phyloP scores from a whole-genome alignment of 2,797 vertebrate species.

The Enteromius treurensis region DNA sequence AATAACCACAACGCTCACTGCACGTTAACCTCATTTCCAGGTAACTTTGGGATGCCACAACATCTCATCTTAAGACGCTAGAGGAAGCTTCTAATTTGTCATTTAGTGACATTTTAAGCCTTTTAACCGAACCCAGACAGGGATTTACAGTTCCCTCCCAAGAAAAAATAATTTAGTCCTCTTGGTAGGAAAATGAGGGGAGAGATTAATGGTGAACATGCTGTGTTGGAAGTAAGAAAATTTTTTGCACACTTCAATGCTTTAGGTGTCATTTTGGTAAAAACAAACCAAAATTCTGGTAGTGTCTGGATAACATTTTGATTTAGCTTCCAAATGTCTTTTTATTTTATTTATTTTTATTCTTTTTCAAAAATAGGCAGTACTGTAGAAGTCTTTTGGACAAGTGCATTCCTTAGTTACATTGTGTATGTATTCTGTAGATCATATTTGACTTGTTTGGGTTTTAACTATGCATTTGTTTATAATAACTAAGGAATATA shows the following conservation, averaged over 20 bases:
- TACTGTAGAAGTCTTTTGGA: neutral
- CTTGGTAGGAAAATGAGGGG: conserved; percentile 78
- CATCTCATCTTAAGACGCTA: conserved; percentile 80
- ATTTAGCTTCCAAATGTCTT: neutral
- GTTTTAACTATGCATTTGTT: neutral
- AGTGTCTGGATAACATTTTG: neutral
- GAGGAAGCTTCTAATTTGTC: conserved; percentile 82
- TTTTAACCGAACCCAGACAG: conserved; percentile 85
- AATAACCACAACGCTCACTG: conserved; percentile 74
- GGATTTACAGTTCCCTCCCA: conserved; percentile 81
- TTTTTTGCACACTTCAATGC: conserved; percentile 48
- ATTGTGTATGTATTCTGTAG: neutral
- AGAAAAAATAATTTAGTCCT: conserved; percentile 83
- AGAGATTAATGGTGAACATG: conserved; percentile 80
- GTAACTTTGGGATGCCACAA: conserved; percentile 81
- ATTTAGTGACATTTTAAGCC: conserved; percentile 89
- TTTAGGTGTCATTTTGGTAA: conserved; percentile 21
- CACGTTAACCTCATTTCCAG: conserved; percentile 84
- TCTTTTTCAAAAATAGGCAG: neutral
- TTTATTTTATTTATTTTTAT: neutral
- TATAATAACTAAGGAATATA: neutral
- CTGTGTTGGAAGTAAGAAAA: conserved; percentile 78
- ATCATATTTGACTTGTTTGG: neutral
- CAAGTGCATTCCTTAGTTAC: neutral
- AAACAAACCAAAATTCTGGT: neutral